Conservation (phyloP, 2,888 invertebrate genomes). For the Drosophila mulleri region DNA sequence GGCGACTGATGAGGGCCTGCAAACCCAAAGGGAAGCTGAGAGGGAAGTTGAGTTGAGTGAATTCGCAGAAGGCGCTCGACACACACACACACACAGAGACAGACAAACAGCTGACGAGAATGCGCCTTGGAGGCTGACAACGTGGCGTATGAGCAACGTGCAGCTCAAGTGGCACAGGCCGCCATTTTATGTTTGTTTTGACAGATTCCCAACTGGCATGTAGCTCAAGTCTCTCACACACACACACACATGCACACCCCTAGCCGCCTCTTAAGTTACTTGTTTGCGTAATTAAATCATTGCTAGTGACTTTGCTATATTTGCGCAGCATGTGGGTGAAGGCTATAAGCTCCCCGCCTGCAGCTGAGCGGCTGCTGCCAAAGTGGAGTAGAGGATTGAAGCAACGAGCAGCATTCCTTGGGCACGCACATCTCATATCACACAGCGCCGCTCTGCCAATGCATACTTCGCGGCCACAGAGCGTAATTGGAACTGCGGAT, state of each 20-base stretch:
- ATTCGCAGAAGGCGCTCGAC: constrained; percentile 37
- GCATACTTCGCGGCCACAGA: constrained; percentile 41
- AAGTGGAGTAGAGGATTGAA: constrained; percentile 13
- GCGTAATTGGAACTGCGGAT: constrained; percentile 71
- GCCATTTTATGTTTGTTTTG: constrained; percentile 69
- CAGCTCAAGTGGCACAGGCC: constrained; percentile 63
- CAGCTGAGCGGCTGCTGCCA: not conserved
- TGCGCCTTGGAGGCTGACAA: constrained; percentile 27
- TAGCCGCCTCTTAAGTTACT: constrained; percentile 13
- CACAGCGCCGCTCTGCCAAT: constrained; percentile 8
- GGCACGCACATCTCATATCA: constrained; percentile 19
- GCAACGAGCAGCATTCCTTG: constrained; percentile 26
- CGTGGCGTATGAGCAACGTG: constrained; percentile 66
- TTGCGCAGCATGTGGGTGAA: constrained; percentile 37
- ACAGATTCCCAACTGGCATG: constrained; percentile 38
- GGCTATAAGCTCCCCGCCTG: constrained; percentile 1
- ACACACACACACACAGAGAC: not conserved
- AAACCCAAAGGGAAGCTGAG: constrained; percentile 6
- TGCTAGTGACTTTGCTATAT: constrained; percentile 55
- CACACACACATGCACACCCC: not conserved
- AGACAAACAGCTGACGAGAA: constrained; percentile 38
- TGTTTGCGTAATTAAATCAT: constrained; percentile 71
- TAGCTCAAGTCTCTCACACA: not conserved
- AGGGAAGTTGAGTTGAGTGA: constrained; percentile 13
- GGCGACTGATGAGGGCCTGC: constrained; percentile 38